Conservation (phyloP, 1,140 invertebrate species). For the Caenorhabditis latens region DNA sequence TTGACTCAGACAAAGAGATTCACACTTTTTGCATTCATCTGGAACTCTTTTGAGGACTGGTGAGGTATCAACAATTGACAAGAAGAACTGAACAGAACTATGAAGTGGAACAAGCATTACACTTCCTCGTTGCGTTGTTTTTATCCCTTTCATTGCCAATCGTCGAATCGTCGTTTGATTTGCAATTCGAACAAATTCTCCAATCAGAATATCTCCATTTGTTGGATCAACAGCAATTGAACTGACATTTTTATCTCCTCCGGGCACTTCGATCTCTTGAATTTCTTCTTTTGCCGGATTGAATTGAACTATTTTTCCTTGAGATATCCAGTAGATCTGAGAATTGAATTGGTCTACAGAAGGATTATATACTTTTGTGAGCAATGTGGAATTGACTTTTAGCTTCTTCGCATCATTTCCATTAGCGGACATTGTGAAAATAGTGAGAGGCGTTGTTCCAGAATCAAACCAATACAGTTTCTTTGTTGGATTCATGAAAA, state of each 20-base stretch:
- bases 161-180: slow-evolving; percentile 6
- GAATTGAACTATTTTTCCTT: slow-evolving; percentile 47
- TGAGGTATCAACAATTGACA: neutral
- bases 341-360: neutral
- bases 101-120: slow-evolving; percentile 36
- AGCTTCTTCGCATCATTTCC: slow-evolving; percentile 1
- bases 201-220: slow-evolving; percentile 38
- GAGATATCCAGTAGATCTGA: slow-evolving; percentile 29
- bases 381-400: slow-evolving; percentile 15
- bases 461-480: slow-evolving; percentile 44
- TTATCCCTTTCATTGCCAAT: neutral
- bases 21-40: slow-evolving; percentile 7
- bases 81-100: slow-evolving; percentile 26
- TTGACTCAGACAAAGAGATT: neutral
- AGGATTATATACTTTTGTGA: slow-evolving; percentile 17
- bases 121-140: neutral
- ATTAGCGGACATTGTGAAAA: neutral
- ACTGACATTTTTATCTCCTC: slow-evolving; percentile 34
- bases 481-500: slow-evolving; percentile 37
- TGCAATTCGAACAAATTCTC: slow-evolving; percentile 41
- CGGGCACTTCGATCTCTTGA: neutral
- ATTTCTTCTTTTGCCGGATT: neutral
- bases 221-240: neutral
- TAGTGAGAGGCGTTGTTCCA: neutral
- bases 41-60: neutral